Base-by-base conservation (phyloP, 2,797 vertebrate genomes). In the Apogon hyalosoma region DNA sequence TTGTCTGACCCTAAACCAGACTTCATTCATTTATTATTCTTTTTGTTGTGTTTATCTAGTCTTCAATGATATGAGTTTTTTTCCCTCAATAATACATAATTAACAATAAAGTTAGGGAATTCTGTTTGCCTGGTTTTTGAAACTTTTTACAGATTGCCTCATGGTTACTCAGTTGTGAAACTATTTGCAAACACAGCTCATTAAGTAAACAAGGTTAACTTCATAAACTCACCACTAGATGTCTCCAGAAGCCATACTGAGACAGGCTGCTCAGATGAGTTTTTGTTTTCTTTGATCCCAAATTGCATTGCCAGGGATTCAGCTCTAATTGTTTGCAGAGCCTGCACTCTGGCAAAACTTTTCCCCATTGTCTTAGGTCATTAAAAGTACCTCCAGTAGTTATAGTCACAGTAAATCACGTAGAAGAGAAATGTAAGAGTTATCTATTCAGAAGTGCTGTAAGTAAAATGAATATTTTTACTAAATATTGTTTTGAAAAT, bases 141-240 rank as follows among this genome's bases (percentile, higher is more conserved):
- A 4, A 31, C 28, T 10, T 36, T 36, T 36, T 36, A 10, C 7
- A 36, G 33, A 36, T 10, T 10, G 7, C 31, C 3, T 7, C 6
- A 3, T 36, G 33, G 7, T 36, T 1, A 36, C 33, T 36, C 9
- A 36, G 33, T 10, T 36, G 33, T 36, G 33, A 36, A 36, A 10
- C 33, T 8, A 36, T 36, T 10, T 36, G 33, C 2, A 36, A 36
- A 36, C 33, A 36, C 1, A 36, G 10, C 33, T 36, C 9, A 3
- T 28, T 3, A 1, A 28, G 24, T 28, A 36, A 36, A 36, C 33
- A 36, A 10, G 33, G 33, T 67, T 1, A 6, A 14, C 53, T 85
- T 49, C 63, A 14, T 21, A 36, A 79, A 58, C n/a, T 49, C 12
- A 11, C 90, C 93, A 91, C 91, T 90, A 94, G 92, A 84, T 89